Conservation (phyloP, 2,888 invertebrate genomes). For the Oxycera nigricornis region DNA sequence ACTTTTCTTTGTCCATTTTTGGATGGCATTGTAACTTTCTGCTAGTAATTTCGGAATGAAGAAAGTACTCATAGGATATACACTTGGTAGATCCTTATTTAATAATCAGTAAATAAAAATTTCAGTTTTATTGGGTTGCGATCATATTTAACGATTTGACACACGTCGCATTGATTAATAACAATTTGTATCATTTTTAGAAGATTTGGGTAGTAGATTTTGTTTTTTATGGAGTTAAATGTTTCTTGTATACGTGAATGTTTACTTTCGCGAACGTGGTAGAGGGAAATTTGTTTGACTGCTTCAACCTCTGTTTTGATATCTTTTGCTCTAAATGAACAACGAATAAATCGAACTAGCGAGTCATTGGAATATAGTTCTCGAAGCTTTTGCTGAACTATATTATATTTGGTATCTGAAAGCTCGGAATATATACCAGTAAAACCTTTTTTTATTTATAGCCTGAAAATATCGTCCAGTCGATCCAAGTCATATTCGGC, state of each 20-base stretch:
- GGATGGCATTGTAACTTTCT: neutral
- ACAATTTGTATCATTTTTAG: neutral
- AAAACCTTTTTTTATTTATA: slow-evolving; percentile 27
- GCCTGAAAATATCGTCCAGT: neutral
- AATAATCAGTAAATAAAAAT: neutral
- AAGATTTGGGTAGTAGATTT: neutral
- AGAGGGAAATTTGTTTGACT: slow-evolving; percentile 43
- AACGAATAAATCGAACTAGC: slow-evolving; percentile 19
- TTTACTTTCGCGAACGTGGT: slow-evolving; percentile 46
- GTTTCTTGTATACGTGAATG: slow-evolving; percentile 41
- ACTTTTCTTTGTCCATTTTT: neutral
- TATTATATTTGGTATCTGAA: slow-evolving; percentile 40
- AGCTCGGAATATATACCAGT: slow-evolving; percentile 43
- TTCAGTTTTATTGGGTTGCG: neutral
- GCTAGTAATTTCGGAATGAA: neutral
- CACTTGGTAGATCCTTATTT: neutral
- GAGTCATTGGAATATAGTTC: slow-evolving; percentile 43
- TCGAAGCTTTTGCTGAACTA: too few species aligned
- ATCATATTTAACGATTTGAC: neutral
- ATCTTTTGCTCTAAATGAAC: slow-evolving; percentile 41
- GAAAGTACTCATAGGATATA: slow-evolving; percentile 20
- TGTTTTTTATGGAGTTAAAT: slow-evolving; percentile 23
- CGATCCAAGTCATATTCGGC: slow-evolving; percentile 34
- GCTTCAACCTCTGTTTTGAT: slow-evolving; percentile 43
- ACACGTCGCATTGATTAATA: neutral